Percentiles rank a stretch among this genome's conserved stretches.
phyloP scores from a whole-genome alignment of 2,888 invertebrate species.

The Ennomos erosarius region DNA sequence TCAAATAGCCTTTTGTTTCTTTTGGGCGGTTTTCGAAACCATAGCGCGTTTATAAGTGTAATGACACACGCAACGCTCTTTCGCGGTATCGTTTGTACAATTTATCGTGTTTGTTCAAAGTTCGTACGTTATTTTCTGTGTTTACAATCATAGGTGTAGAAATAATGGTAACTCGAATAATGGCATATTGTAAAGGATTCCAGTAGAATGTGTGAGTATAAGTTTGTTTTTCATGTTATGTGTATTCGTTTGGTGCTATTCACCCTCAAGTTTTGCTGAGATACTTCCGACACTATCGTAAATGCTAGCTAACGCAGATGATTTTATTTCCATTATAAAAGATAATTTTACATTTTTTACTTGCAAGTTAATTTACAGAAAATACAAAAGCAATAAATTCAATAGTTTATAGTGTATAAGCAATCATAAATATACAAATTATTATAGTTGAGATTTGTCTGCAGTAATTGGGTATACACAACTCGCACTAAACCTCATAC shows the following conservation, averaged over 20 bases:
- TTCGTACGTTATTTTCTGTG: not conserved
- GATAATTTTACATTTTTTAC: too few relatives aligned
- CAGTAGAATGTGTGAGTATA: slow-evolving; percentile 6
- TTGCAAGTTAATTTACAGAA: too few relatives aligned
- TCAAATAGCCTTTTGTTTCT: too few relatives aligned
- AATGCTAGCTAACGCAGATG: not conserved
- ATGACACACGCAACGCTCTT: slow-evolving; percentile 5
- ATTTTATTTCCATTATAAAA: too few relatives aligned
- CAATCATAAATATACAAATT: too few relatives aligned
- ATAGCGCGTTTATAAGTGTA: slow-evolving; percentile 1
- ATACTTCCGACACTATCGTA: not conserved
- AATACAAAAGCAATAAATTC: too few relatives aligned
- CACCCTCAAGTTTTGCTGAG: not conserved
- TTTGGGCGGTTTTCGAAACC: not conserved
- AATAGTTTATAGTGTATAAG: too few relatives aligned
- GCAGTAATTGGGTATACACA: too few relatives aligned
- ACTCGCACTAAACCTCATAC: too few relatives aligned
- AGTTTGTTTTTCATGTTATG: not conserved
- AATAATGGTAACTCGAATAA: slow-evolving; percentile 1
- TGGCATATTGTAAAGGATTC: slow-evolving; percentile 10
- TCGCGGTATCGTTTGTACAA: not conserved
- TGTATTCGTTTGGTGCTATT: slow-evolving; percentile 7
- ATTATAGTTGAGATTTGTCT: too few relatives aligned
- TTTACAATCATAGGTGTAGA: not conserved
- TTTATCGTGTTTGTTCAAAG: slow-evolving; percentile 2